Evolutionary conservation across 2,888 invertebrate genomes (phyloP), one percentile per base, ranked within the genome.

Genomic region (Abrostola tripartita): DNA sequence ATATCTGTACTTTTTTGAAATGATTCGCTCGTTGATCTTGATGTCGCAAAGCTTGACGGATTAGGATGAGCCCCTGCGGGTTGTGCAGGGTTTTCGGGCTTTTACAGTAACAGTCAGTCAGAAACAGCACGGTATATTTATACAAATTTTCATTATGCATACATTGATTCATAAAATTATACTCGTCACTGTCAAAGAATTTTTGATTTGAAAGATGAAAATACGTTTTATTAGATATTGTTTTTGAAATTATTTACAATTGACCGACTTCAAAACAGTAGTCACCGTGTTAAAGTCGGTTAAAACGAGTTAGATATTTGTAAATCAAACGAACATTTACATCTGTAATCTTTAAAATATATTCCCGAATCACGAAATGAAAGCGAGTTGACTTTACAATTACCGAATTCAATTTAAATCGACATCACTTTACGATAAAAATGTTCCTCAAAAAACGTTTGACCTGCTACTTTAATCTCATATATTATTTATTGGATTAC

Each of bases 381-480:
- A 65, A 52, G 10, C 50, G 37, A 37, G 10, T 14, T 10, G 35
- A 54, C 37, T 56, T 50, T 1, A 24, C 6, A 50, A 40, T 40
- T 40, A 35, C 52, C 36, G 10, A n/a, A 52, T 49, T 8, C 8
- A 68, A 44, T 74, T 74, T 54, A 24, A 40, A 52, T 40, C 41
- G 12, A 8, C 12, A 37, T 37, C 40, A 14, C 8, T 68, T 59
- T 8, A 50, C 35, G 35, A 6, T 24, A 37, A 11, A 38, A 10
- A 37, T n/a, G 36, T 12, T 37, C 35, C 35, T 40, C 37, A 76
- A 41, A 60, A 49, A 41, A 56, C 44, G 35, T 24, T 65, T 49
- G 41, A 51, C 51, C 7, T 61, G 37, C 52, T 47, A 72, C 71
- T 57, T 9, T 52, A 12, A 71, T 57, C 60, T 57, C 60, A 60